Conservation (phyloP, 2,797 vertebrate species). For the Takifugu ocellatus region DNA sequence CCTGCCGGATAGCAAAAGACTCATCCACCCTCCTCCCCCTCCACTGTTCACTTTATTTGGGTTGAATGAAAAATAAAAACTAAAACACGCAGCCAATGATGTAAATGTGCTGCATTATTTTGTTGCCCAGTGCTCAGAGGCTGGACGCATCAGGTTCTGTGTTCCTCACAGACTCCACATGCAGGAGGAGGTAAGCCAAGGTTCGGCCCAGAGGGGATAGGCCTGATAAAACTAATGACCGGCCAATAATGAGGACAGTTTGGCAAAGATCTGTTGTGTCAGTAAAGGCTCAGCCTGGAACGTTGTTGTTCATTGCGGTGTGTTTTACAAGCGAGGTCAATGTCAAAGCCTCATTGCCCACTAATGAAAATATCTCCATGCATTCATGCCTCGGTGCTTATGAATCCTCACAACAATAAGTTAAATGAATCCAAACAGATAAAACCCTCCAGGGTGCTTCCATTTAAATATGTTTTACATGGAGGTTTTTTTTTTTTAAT, state of each 20-base stretch:
- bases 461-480: conserved; percentile 15
- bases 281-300: conserved; percentile 49
- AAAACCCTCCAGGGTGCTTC: conserved; percentile 41
- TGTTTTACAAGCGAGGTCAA: conserved; percentile 51
- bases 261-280: conserved; percentile 39
- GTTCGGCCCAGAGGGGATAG: conserved; percentile 33
- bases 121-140: conserved; percentile 50
- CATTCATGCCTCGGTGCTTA: conserved; percentile 48
- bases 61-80: conserved; percentile 29
- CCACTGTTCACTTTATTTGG: conserved; percentile 47
- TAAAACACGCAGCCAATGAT: conserved; percentile 54
- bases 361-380: conserved; percentile 59
- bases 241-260: conserved; percentile 45
- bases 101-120: conserved; percentile 50
- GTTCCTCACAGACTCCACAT: conserved; percentile 31
- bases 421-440: conserved; percentile 49
- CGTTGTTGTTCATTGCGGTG: conserved; percentile 37
- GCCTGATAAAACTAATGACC: conserved; percentile 62
- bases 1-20: conserved; percentile 54
- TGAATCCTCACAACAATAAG: conserved; percentile 51
- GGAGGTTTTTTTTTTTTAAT: too few species aligned
- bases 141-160: conserved; percentile 35
- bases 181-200: conserved; percentile 26
- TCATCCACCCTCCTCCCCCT: conserved; percentile 9
- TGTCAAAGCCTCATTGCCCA: conserved; percentile 60